Evolutionary conservation across 2,797 vertebrate species (phyloP).

Genomic region (Chaunax sp.): DNA sequence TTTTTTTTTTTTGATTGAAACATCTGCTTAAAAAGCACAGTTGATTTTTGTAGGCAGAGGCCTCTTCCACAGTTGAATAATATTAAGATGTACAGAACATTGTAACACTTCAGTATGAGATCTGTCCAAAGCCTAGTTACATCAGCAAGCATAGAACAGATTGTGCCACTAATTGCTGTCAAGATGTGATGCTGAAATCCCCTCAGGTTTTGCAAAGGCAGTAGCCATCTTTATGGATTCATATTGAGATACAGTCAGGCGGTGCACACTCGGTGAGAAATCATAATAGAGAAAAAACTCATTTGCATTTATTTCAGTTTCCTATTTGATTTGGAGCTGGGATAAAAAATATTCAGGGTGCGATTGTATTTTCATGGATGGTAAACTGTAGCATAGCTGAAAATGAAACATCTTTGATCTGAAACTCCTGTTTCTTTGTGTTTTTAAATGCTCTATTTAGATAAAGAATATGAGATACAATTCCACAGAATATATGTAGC

Average conservation of each 20-base stretch:
- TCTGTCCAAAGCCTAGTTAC: conserved; percentile 79
- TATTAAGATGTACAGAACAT: conserved; percentile 80
- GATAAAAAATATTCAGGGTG: conserved; percentile 40
- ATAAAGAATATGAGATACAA: conserved; percentile 23
- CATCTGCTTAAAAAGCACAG: conserved; percentile 74
- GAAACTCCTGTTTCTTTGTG: conserved; percentile 31
- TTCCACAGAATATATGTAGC: conserved; percentile 24
- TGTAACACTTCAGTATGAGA: conserved; percentile 76
- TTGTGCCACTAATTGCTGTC: conserved; percentile 85
- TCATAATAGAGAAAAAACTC: conserved; percentile 66
- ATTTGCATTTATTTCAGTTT: conserved; percentile 75
- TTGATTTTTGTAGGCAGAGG: conserved; percentile 72
- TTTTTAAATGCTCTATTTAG: conserved; percentile 31
- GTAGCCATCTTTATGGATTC: conserved; percentile 76
- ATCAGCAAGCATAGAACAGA: conserved; percentile 81
- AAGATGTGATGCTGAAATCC: conserved; percentile 81
- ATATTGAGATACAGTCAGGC: conserved; percentile 77
- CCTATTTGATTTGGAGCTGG: conserved; percentile 55
- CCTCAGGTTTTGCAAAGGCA: conserved; percentile 74
- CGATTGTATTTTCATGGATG: conserved; percentile 53
- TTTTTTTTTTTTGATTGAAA: conserved; percentile 70
- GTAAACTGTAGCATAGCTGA: conserved; percentile 40
- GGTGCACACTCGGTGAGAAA: conserved; percentile 63
- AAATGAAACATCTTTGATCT: conserved; percentile 43
- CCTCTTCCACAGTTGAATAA: conserved; percentile 78